Base-by-base conservation (phyloP, 2,888 invertebrate species). In the Kryphioiulus occultus region DNA sequence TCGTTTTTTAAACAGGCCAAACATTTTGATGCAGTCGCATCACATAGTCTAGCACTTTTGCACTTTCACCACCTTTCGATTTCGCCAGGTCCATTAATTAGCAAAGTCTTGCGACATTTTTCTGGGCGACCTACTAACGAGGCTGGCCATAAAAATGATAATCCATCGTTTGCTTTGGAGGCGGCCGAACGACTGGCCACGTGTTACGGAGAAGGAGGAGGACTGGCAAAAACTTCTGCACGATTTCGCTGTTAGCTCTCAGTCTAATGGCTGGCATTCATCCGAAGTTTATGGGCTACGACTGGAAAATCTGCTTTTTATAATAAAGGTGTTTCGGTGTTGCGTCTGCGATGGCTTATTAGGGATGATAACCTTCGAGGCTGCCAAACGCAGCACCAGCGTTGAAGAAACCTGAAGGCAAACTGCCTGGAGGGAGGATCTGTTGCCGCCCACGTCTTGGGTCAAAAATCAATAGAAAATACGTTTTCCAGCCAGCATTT, bases 261-360 rank as follows among this genome's bases (percentile, higher is more conserved):
- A 26, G n/a, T n/a, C 68, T 68, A 26, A 26, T 68, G 68, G 68
- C n/a, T 68, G 5, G 22, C 68, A 26, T 26, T 68, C 68, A 68
- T 68, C 68, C 68, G 68, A 68, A 68, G 68, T 68, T 68, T 68
- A 68, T 68, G 68, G 68, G 68, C 26, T 26, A 68, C 68, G n/a
- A 68, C 68, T 68, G 68, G 68, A 68, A 68, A 68, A 68, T 22
- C 68, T n/a, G 68, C 68, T 68, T 68, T 68, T 53, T 53, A n/a
- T 68, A 59, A n/a, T 59, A 68, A 26, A 68, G 68, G 68, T 68
- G 68, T 68, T 26, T 68, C 68, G 68, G 9, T 26, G 68, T 26
- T 68, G n/a, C 68, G 9, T 9, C 68, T 26, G 68, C 68, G 68
- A 68, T 68, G n/a, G 68, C n/a, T 68, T 22, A 10, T 68, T 68